Base-by-base conservation (phyloP, 2,797 vertebrate genomes). In the Alosa sapidissima region DNA sequence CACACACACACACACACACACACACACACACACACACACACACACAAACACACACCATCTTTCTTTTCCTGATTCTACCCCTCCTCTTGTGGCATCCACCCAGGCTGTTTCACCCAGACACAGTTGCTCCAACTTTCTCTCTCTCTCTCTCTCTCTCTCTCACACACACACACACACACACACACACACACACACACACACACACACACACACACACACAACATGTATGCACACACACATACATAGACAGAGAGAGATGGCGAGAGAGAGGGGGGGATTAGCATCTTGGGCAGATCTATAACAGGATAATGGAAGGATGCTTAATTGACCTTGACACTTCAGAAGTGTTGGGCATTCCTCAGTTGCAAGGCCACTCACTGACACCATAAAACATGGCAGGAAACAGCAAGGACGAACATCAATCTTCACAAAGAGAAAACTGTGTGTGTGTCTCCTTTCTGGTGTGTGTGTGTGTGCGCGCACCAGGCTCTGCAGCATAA, bases 401-500 rank as follows among this genome's bases (percentile, higher is more conserved):
- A 82, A 85, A 58, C 75, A 85, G 62, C 84, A 84, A 87, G 84
- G 82, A 78, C 82, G 84, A 51, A 81, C 84, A 88, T 88, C 84
- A 84, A 84, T 89, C 85, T 82, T 28, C 47, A 62, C 83, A 49
- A 45, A 62, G 83, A 85, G 55, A 81, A 1, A 58, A 85, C 21
- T 62, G 58, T 62, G 58, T 62, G 58, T 60, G 21, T 60, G 3
- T 58, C 16, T 19, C 4, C 16, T 21, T 19, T 58, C 52, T 54
- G 52, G n/a, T 60, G 58, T 60, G 89, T 88, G 89, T 91, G 92
- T 89, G 83, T 84, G 87, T 65, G 89, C 89, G 87, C 91, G 90
- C 91, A 90, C 81, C 11, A 21, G 54, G 16, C 54, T 55, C 54
- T 16, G 4, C 54, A 55, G 54, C 16, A 55, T 55, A 19, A 55